Percentiles rank a stretch among this genome's conserved stretches.
phyloP scores from a whole-genome alignment of 2,888 invertebrate genomes.

The Clostera curtula region DNA sequence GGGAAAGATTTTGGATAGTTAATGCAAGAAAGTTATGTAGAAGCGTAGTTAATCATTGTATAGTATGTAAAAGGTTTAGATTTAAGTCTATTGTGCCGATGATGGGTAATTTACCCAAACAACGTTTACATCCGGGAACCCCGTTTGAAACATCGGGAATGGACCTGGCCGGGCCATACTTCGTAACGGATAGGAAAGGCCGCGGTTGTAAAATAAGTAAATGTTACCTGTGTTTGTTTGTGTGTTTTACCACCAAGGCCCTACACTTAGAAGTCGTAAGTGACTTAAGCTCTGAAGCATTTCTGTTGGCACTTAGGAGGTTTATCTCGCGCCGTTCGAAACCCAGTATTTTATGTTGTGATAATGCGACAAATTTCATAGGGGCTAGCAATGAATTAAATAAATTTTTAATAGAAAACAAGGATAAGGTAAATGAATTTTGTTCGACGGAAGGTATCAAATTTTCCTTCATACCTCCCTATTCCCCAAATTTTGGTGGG shows the following conservation, averaged over 20 bases:
- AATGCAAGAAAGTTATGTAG: slow-evolving; percentile 8
- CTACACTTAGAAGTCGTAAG: slow-evolving; percentile 14
- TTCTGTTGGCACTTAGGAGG: slow-evolving; percentile 9
- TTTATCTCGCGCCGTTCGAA: slow-evolving; percentile 14
- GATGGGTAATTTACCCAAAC: slow-evolving; percentile 8
- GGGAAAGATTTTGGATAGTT: slow-evolving; percentile 11
- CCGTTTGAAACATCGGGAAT: slow-evolving; percentile 9
- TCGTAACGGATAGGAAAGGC: slow-evolving; percentile 10
- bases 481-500: slow-evolving; percentile 7
- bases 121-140: slow-evolving; percentile 1
- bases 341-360: slow-evolving; percentile 5
- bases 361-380: slow-evolving; percentile 6
- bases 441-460: slow-evolving; percentile 3
- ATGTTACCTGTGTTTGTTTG: slow-evolving; percentile 14
- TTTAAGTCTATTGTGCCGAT: slow-evolving; percentile 4
- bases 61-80: slow-evolving; percentile 6
- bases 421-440: not conserved
- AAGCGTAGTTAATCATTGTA: slow-evolving; percentile 6
- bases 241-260: slow-evolving; percentile 9
- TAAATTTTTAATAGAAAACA: too few species aligned
- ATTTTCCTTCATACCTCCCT: slow-evolving; percentile 5
- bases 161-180: slow-evolving; percentile 15
- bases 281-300: slow-evolving; percentile 10
- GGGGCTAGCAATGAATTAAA: slow-evolving; percentile 3
- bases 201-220: slow-evolving; percentile 11